These are phyloP conservation scores for Marisa cornuarietis DNA, from an alignment of 1,140 invertebrate species.

Conservation along the genomic window DNA sequence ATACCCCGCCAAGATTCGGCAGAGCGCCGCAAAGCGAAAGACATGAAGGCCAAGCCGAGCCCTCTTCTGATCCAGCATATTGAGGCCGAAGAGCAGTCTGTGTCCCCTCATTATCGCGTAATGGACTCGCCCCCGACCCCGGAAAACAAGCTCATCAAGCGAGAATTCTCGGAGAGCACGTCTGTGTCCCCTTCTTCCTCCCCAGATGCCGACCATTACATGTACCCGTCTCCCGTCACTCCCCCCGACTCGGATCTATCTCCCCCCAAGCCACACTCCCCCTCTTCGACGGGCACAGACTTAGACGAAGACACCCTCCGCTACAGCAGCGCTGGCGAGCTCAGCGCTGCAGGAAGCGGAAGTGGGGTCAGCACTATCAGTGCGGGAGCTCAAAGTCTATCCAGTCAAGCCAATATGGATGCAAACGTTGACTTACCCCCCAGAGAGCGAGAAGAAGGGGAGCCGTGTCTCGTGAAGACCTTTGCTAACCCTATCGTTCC, in stretches of 20 bases:
- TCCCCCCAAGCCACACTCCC: conserved; percentile 62
- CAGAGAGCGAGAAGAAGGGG: too few relatives aligned
- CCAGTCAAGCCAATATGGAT: too few relatives aligned
- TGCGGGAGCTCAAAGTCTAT: too few relatives aligned
- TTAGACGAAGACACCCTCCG: conserved; percentile 48
- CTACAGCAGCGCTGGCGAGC: conserved; percentile 10
- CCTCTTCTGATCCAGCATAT: conserved; percentile 55
- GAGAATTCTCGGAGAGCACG: conserved; percentile 60
- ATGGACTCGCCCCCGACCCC: conserved; percentile 61
- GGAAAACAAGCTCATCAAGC: conserved; percentile 51
- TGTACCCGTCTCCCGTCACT: conserved; percentile 60
- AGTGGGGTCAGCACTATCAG: too few relatives aligned
- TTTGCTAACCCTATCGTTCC: background rate
- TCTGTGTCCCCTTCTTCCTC: conserved; percentile 58
- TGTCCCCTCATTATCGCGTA: conserved; percentile 60
- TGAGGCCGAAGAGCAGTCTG: conserved; percentile 53
- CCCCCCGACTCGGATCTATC: conserved; percentile 61
- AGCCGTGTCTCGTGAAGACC: background rate
- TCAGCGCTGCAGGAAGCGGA: background rate
- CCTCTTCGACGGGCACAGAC: conserved; percentile 54
- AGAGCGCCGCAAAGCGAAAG: conserved; percentile 55
- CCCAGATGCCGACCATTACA: conserved; percentile 54
- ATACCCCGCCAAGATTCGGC: conserved; percentile 51
- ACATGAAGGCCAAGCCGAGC: conserved; percentile 59
- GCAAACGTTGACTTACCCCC: too few relatives aligned